Evolutionary conservation across 1,140 invertebrate genomes (phyloP).

Genomic region (Rhizoglyphus robini): DNA sequence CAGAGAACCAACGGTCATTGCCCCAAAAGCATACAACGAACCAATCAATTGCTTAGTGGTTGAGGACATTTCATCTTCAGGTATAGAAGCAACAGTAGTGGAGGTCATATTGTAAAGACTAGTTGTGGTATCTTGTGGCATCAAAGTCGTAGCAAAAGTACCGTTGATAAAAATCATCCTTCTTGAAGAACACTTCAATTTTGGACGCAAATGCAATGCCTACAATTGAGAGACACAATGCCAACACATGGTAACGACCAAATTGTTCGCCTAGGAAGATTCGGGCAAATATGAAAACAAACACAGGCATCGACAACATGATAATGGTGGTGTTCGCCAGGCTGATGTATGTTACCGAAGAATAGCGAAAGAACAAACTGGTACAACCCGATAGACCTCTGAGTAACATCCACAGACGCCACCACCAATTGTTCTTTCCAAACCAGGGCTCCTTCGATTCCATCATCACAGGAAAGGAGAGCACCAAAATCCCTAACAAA

Average conservation of each 20-base stretch:
- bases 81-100: not conserved
- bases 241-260: slow-evolving; percentile 39
- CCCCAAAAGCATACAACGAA: slow-evolving; percentile 62
- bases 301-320: slow-evolving; percentile 44
- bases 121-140: not conserved
- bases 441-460: slow-evolving; percentile 59
- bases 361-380: slow-evolving; percentile 42
- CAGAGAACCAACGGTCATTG: slow-evolving; percentile 72
- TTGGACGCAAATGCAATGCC: slow-evolving; percentile 42
- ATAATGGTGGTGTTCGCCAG: slow-evolving; percentile 45
- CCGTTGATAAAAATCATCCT: not conserved
- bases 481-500: slow-evolving; percentile 41
- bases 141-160: not conserved
- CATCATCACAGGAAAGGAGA: slow-evolving; percentile 64
- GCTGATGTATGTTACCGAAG: slow-evolving; percentile 44
- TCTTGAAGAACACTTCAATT: slow-evolving; percentile 38
- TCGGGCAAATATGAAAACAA: slow-evolving; percentile 42
- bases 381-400: slow-evolving; percentile 26
- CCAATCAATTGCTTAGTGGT: slow-evolving; percentile 44
- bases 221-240: slow-evolving; percentile 37
- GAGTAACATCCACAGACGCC: slow-evolving; percentile 35
- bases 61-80: not conserved
- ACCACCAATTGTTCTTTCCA: slow-evolving; percentile 46
- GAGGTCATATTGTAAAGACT: slow-evolving; percentile 16
- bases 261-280: slow-evolving; percentile 42